Evolutionary conservation across 1,140 invertebrate genomes (phyloP).

Genomic region (Diabrotica undecimpunctata): DNA sequence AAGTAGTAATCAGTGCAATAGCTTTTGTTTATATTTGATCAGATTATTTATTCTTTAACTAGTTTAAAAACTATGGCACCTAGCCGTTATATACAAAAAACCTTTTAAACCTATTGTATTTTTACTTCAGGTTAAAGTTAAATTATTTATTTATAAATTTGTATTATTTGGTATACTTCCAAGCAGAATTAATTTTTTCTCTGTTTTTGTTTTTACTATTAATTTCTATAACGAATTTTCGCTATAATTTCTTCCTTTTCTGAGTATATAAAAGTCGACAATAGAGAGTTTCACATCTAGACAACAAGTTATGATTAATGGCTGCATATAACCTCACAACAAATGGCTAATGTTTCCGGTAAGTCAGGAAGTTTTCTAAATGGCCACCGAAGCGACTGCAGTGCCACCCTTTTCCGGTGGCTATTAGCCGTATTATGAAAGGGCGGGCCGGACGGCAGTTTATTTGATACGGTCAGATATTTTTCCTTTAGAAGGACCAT

Average conservation of each 20-base stretch:
- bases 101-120: too few relatives aligned
- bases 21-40: too few relatives aligned
- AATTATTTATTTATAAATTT: too few relatives aligned
- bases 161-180: too few relatives aligned
- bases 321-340: conserved; percentile 40
- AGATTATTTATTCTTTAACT: too few relatives aligned
- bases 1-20: too few relatives aligned
- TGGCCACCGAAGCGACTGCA: conserved; percentile 34
- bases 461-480: conserved; percentile 39
- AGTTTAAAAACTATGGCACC: too few relatives aligned
- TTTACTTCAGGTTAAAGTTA: too few relatives aligned
- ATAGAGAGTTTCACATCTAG: background rate
- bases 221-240: too few relatives aligned
- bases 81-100: too few relatives aligned
- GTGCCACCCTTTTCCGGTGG: conserved; percentile 44
- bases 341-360: conserved; percentile 46
- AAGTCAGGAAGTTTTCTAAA: conserved; percentile 44
- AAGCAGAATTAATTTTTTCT: too few relatives aligned
- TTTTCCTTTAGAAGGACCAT: conserved; percentile 2
- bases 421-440: conserved; percentile 45
- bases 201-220: too few relatives aligned
- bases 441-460: conserved; percentile 41
- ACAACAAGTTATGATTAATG: conserved; percentile 45
- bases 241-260: conserved; percentile 20
- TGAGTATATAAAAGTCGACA: conserved; percentile 1